Evolutionary conservation across 2,113 vertebrate species (phyloP).

Genomic region (Myiagra hebetior): DNA sequence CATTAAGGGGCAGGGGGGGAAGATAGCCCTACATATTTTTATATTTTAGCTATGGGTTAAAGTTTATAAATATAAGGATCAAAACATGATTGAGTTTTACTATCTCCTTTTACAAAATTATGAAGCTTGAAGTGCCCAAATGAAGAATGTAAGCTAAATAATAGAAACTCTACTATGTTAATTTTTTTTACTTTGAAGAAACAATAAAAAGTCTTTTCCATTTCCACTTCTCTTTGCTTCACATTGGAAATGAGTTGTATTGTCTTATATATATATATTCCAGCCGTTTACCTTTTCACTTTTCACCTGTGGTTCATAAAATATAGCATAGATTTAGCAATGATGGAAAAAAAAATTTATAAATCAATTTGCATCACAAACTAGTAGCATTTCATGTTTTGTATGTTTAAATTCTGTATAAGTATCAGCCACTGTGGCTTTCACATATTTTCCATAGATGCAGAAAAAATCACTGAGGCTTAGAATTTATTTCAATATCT

Average conservation of each 20-base stretch:
- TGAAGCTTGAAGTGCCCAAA: not conserved
- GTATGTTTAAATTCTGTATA: slow-evolving; percentile 1
- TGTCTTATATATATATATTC: not conserved
- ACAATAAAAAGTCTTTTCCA: not conserved
- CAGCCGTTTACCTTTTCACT: not conserved
- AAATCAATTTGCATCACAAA: not conserved
- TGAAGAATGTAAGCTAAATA: not conserved
- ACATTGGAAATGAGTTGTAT: not conserved
- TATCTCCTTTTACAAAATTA: slow-evolving; percentile 18
- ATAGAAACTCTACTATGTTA: not conserved
- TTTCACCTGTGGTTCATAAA: not conserved
- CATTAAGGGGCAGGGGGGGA: not conserved
- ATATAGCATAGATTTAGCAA: not conserved
- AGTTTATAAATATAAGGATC: slow-evolving; percentile 29
- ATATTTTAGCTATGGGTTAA: not conserved
- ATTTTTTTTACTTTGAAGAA: not conserved
- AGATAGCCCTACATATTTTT: not conserved
- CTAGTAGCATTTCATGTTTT: not conserved
- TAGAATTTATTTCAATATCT: slow-evolving; percentile 61
- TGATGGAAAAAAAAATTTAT: not conserved
- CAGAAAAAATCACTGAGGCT: slow-evolving; percentile 5
- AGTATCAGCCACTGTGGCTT: not conserved
- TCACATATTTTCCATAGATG: not conserved
- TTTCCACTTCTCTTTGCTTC: not conserved
- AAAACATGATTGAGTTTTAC: not conserved